Evolutionary conservation across 2,797 vertebrate genomes (phyloP), one percentile per base, ranked within the genome.

Genomic region (Scolopax rusticola): DNA sequence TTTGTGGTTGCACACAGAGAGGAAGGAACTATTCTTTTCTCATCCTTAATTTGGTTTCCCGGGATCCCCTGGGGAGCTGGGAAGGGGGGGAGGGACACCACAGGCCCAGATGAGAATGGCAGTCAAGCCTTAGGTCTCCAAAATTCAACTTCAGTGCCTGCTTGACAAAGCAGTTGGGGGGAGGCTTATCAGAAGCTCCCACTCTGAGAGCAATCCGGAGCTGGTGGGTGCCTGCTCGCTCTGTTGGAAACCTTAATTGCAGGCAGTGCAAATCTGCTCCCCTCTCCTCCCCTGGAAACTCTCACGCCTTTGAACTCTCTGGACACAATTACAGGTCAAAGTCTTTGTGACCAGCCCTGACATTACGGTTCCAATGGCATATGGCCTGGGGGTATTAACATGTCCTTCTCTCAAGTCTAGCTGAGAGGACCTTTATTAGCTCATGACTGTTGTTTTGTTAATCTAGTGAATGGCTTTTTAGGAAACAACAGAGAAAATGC

Each of bases 401-500:
- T 12, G 61, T 94, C 83, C 87, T 57, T 89, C 95, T 94, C 96
- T 79, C 38, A 90, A 92, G 61, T 69, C 19, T 36, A 93, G 91
- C 91, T 95, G 67, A 94, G 77, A 92, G 90, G 73, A 78, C 79
- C 67, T 94, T 97, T 97, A 96, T 95, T 96, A 96, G 87, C 77
- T 84, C 19, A 38, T 94, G 91, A 82, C 89, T 87, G 97, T 94
- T 98, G 95, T 97, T 98, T 95, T 95, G 87, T 93, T 96, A 95
- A 97, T 96, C 91, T 95, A 94, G 94, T 97, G 94, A 98, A 97
- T 95, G 95, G 79, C 75, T 97, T 70, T 94, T 91, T 75, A 95
- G 90, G 93, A 97, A 98, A 97, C 93, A 97, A 95, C 73, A 93
- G 87, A 97, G 97, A 91, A 97, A 96, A 96, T 41, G 23, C 65